phyloP scores from a whole-genome alignment of 2,888 invertebrate species.

The Synanthedon myopaeformis region DNA sequence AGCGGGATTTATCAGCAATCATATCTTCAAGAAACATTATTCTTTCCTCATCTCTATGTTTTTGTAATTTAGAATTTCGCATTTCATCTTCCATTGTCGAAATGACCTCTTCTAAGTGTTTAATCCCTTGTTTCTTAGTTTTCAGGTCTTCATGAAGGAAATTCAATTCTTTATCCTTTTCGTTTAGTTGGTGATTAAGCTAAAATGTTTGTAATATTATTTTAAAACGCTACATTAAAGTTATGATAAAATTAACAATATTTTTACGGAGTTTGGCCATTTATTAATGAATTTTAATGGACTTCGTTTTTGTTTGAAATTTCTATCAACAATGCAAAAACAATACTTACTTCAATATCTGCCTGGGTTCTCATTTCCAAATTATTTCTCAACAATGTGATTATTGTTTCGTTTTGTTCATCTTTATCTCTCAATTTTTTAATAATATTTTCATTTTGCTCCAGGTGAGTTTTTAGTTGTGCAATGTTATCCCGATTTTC shows the following conservation, averaged over 20 bases:
- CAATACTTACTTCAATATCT: constrained; percentile 33
- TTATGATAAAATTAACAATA: too few relatives aligned
- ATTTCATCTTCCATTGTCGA: constrained; percentile 47
- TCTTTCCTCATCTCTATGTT: constrained; percentile 37
- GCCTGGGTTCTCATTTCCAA: constrained; percentile 38
- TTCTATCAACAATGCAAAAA: too few relatives aligned
- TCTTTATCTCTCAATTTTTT: constrained; percentile 43
- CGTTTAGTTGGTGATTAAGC: constrained; percentile 33
- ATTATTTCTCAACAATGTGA: constrained; percentile 39
- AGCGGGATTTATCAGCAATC: constrained; percentile 29
- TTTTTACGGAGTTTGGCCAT: too few relatives aligned
- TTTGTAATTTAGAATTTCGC: constrained; percentile 27
- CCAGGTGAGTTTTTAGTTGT: constrained; percentile 27
- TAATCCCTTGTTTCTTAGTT: constrained; percentile 35
- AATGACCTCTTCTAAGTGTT: constrained; percentile 49
- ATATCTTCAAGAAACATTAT: constrained; percentile 32
- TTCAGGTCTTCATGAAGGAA: constrained; percentile 30
- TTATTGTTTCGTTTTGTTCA: constrained; percentile 45
- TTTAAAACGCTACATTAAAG: too few relatives aligned
- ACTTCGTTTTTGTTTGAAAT: not conserved
- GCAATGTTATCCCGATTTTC: constrained; percentile 27
- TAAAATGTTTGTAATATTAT: constrained; percentile 12
- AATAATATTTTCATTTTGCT: constrained; percentile 33
- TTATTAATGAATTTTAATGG: not conserved
- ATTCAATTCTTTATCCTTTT: constrained; percentile 47